A percentile compares a stretch with the other conserved stretches of the same genome.
These are phyloP conservation scores for Gobionotothen gibberifrons DNA, from an alignment of 2,797 vertebrate genomes.

Conservation along the genomic window DNA sequence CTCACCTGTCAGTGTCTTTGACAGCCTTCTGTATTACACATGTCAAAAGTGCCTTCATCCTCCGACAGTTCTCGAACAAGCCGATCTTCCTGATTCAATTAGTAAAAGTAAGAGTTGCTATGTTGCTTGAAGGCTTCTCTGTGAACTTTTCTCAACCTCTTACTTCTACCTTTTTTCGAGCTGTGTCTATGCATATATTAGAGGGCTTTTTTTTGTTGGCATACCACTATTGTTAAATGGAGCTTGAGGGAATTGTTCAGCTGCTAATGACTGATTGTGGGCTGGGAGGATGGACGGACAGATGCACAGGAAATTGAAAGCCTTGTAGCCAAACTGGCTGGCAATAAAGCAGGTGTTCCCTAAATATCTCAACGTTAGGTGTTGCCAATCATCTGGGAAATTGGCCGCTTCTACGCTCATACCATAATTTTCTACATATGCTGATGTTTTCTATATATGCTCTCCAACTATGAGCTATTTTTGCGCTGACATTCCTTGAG, in stretches of 20 bases:
- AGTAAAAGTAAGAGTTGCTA: constrained; percentile 4
- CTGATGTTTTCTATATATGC: background rate
- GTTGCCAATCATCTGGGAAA: constrained; percentile 20
- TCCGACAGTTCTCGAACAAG: background rate
- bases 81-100: background rate
- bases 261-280: constrained; percentile 39
- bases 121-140: background rate
- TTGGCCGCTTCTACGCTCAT: constrained; percentile 15
- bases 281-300: constrained; percentile 45
- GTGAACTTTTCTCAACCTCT: background rate
- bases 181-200: constrained; percentile 21
- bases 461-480: background rate
- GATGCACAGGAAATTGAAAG: constrained; percentile 67
- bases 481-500: background rate
- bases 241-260: constrained; percentile 33
- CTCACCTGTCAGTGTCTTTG: background rate
- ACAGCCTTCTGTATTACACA: background rate
- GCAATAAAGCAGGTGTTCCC: constrained; percentile 23
- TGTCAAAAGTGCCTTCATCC: background rate
- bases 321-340: constrained; percentile 46
- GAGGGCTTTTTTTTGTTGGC: constrained; percentile 9
- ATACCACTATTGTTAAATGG: background rate
- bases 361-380: constrained; percentile 27
- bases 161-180: background rate
- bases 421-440: background rate